These are phyloP conservation scores for Zosterops japonicus DNA, from an alignment of 2,113 vertebrate species.

Conservation along the genomic window DNA sequence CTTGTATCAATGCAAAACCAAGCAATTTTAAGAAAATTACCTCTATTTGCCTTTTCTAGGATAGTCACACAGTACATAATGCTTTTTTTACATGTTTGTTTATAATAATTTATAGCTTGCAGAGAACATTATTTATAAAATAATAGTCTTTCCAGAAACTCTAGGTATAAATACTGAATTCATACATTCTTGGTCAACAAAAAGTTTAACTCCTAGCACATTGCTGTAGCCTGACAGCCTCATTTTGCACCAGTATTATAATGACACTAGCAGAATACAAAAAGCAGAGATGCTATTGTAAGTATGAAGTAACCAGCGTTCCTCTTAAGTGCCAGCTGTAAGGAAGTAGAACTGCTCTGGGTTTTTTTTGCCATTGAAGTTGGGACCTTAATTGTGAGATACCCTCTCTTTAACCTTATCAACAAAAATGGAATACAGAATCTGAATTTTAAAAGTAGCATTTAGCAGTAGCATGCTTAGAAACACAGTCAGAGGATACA, in stretches of 20 bases:
- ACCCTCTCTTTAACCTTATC: neutral
- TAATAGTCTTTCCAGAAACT: neutral
- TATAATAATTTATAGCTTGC: neutral
- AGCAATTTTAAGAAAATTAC: neutral
- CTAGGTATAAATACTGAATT: neutral
- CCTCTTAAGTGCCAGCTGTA: neutral
- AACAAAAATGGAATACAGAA: neutral
- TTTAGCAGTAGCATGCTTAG: neutral
- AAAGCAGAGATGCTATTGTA: neutral
- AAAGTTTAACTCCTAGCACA: neutral
- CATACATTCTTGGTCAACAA: neutral
- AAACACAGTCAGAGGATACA: neutral
- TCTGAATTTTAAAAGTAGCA: neutral
- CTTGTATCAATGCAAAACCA: neutral
- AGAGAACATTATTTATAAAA: neutral
- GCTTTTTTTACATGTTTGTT: neutral
- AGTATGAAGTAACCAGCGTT: neutral
- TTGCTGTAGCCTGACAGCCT: neutral
- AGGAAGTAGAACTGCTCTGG: neutral
- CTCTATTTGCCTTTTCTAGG: neutral
- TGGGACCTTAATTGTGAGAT: neutral
- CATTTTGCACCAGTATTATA: neutral
- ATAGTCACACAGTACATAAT: neutral
- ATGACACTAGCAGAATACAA: neutral
- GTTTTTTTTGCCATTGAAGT: neutral